Percentiles rank a stretch among this genome's conserved stretches.
Conservation (phyloP, 2,113 vertebrate genomes). For the Dasyprocta punctata region DNA sequence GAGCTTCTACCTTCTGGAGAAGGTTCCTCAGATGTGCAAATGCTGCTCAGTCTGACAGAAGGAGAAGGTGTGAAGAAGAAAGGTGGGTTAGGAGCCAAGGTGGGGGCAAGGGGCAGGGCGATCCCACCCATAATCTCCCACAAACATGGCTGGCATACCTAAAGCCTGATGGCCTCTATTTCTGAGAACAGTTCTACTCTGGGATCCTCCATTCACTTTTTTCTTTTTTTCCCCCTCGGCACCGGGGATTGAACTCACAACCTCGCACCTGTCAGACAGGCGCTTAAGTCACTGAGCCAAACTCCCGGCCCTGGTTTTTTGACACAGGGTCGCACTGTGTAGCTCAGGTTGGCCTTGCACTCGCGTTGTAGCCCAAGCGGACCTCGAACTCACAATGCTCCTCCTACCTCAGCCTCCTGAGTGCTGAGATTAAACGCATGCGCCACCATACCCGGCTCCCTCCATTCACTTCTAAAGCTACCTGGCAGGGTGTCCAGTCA, state of each 20-base stretch:
- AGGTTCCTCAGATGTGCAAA: neutral
- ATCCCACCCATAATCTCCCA: neutral
- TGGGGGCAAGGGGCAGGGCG: neutral
- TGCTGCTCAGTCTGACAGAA: neutral
- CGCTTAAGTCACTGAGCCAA: too few relatives aligned
- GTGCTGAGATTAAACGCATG: too few relatives aligned
- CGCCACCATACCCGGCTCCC: too few relatives aligned
- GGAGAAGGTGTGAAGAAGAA: neutral
- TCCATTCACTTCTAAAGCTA: neutral
- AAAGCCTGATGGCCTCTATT: neutral
- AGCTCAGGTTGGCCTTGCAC: too few relatives aligned
- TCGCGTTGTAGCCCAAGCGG: too few relatives aligned
- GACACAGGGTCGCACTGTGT: too few relatives aligned
- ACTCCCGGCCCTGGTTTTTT: too few relatives aligned
- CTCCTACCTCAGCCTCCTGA: too few relatives aligned
- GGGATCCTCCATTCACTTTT: neutral
- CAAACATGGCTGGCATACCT: neutral
- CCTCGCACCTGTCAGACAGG: too few relatives aligned
- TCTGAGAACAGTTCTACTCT: neutral
- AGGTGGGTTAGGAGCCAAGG: neutral
- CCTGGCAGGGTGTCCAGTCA: neutral
- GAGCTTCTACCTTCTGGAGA: neutral
- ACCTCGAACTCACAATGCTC: too few relatives aligned
- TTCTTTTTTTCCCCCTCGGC: too few relatives aligned
- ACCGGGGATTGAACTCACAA: too few relatives aligned